Evolutionary conservation across 2,888 invertebrate genomes (phyloP).

Genomic region (Cosmia pyralina): DNA sequence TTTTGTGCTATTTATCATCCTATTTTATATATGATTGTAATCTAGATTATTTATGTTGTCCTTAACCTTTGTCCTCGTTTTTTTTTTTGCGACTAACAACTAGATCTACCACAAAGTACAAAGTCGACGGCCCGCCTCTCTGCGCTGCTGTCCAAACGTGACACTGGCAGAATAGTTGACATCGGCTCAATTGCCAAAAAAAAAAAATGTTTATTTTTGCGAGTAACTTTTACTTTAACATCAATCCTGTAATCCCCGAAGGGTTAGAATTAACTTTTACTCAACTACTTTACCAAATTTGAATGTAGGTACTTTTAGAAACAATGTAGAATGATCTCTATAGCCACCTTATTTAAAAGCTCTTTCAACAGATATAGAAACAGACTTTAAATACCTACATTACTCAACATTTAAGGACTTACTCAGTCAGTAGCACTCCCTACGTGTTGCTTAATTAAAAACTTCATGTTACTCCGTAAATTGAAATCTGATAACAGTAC

Average conservation of each 20-base stretch:
- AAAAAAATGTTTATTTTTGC: too few species aligned
- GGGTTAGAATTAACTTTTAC: neutral
- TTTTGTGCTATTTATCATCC: too few species aligned
- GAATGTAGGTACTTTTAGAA: too few species aligned
- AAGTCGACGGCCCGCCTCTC: too few species aligned
- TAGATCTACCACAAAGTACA: too few species aligned
- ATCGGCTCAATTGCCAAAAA: too few species aligned
- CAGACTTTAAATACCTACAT: neutral
- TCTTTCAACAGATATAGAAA: neutral
- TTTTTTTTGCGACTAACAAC: too few species aligned
- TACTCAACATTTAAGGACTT: neutral
- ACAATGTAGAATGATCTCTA: neutral
- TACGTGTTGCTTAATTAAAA: neutral
- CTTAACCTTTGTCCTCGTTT: too few species aligned
- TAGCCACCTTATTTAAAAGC: neutral
- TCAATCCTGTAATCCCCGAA: neutral
- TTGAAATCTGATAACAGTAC: constrained; percentile 28
- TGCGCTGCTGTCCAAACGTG: too few species aligned
- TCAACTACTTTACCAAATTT: neutral
- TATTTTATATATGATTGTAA: too few species aligned
- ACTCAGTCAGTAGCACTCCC: neutral
- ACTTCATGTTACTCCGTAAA: neutral
- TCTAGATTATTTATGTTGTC: too few species aligned
- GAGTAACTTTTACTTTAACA: neutral
- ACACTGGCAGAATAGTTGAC: too few species aligned